Conservation (phyloP, 2,888 invertebrate species). For the Plebejus melissa region DNA sequence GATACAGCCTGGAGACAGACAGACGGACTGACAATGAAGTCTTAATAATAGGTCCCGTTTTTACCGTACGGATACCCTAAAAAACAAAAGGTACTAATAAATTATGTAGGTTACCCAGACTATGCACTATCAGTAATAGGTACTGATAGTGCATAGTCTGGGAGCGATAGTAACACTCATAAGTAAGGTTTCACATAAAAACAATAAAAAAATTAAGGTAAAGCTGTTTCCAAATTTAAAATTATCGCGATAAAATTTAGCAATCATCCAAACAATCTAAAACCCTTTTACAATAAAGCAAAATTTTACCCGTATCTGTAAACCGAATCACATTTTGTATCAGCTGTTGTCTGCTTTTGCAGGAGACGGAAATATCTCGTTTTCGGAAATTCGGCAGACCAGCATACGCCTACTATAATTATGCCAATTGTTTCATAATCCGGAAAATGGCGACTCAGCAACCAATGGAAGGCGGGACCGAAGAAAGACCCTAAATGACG, state of each 20-base stretch:
- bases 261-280: conserved; percentile 22
- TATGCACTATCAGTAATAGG: too few relatives aligned
- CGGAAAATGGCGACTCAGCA: conserved; percentile 71
- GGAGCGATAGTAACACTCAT: too few relatives aligned
- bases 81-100: too few relatives aligned
- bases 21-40: too few relatives aligned
- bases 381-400: conserved; percentile 49
- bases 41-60: too few relatives aligned
- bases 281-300: conserved; percentile 1
- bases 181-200: background rate
- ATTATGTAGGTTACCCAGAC: too few relatives aligned
- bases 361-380: conserved; percentile 56
- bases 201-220: background rate
- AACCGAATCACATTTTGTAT: conserved; percentile 47
- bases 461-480: conserved; percentile 72
- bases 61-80: too few relatives aligned
- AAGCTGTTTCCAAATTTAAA: background rate
- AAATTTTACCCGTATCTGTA: conserved; percentile 18
- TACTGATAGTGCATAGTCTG: too few relatives aligned
- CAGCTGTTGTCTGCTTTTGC: conserved; percentile 55
- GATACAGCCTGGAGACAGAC: too few relatives aligned
- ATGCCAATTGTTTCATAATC: conserved; percentile 66
- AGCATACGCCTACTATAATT: conserved; percentile 67
- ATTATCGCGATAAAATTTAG: background rate
- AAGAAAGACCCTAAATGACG: conserved; percentile 40